Evolutionary conservation across 2,888 invertebrate genomes (phyloP).

Genomic region (Scaptodrosophila latifasciaeformis): DNA sequence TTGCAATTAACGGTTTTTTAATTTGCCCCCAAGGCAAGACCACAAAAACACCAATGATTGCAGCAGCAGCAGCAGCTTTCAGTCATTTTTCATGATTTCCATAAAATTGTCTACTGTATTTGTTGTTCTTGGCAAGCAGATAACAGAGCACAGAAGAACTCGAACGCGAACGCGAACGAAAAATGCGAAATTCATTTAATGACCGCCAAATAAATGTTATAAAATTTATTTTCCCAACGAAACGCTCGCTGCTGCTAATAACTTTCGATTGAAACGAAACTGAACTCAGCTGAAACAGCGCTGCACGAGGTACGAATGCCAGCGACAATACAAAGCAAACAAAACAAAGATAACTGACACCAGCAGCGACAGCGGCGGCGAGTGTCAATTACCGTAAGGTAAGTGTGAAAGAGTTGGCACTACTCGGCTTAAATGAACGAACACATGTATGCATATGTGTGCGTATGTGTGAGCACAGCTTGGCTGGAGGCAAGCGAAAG

Average conservation of each 20-base stretch:
- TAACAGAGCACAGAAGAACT: too few relatives aligned
- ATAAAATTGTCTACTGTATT: not conserved
- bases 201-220: too few relatives aligned
- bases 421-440: too few relatives aligned
- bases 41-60: conserved; percentile 20
- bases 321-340: too few relatives aligned
- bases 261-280: too few relatives aligned
- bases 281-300: too few relatives aligned
- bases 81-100: not conserved
- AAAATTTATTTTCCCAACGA: too few relatives aligned
- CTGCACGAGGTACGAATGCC: too few relatives aligned
- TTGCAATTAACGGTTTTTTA: conserved; percentile 48
- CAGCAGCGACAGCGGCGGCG: not conserved
- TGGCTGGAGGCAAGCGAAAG: not conserved
- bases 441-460: not conserved
- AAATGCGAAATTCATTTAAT: too few relatives aligned
- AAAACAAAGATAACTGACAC: too few relatives aligned
- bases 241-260: too few relatives aligned
- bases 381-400: not conserved
- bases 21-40: conserved; percentile 51
- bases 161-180: too few relatives aligned
- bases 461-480: not conserved
- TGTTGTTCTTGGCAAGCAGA: conserved; percentile 30
- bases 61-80: not conserved
- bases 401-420: not conserved